Evolutionary conservation across 2,113 vertebrate species (phyloP), one percentile per base, ranked within the genome.

Genomic region (Antidorcas marsupialis): DNA sequence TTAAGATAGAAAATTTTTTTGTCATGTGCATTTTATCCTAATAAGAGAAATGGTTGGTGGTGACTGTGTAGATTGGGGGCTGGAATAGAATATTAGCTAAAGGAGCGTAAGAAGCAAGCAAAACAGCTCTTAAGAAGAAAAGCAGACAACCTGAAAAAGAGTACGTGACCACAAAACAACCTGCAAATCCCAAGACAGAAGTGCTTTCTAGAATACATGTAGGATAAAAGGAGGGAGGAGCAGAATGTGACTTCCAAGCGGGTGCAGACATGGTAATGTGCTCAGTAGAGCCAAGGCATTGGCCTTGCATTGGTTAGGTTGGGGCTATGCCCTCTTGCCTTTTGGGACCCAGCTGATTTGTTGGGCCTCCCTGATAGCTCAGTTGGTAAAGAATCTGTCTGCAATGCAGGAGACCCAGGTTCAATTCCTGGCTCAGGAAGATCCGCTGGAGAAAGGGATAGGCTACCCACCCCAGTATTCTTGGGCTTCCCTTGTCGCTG

Each of bases 61-160:
- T 16, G 8, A 36, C 52, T 17, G 9, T 76, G n/a, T 25, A n/a
- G 43, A 19, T 14, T 71, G n/a, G 19, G 27, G 19, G 33, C 33
- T 62, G 39, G 74, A 39, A 71, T 50, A 45, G 52, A 89, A 59
- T 74, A 90, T 84, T 60, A 50, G 87, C 79, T 53, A 95, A 19
- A 33, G 43, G 25, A 84, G 28, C 14, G 0, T 16, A 39, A 39
- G 33, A 57, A 84, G 33, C 16, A n/a, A 67, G 62, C 33, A 52
- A 64, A 43, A 59, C 52, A 76, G 15, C 19, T 59, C 12, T 84
- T 25, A 60, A 76, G 53, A 76, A 45, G 27, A 84, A 60, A 90
- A 95, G 36, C 62, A 39, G 43, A 36, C 25, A 3, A 47, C 47
- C 88, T 84, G 60, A 84, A 53, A 23, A 83, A 3, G 16, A 74